Evolutionary conservation across 2,797 vertebrate genomes (phyloP), one percentile per base, ranked within the genome.

Genomic region (Hydrolagus colliei): DNA sequence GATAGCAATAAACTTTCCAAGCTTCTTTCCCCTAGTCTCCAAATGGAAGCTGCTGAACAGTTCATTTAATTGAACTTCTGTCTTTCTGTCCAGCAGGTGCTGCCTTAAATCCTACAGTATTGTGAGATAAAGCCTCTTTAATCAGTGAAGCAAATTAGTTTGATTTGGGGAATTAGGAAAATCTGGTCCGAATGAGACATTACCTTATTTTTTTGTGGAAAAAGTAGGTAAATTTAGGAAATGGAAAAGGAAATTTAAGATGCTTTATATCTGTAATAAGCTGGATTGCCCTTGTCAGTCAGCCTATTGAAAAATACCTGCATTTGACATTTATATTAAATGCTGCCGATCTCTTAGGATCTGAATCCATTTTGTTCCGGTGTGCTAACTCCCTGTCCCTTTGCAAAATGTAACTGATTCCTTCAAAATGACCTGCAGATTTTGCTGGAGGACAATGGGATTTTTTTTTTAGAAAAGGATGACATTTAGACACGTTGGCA

Each of bases 11-110:
- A 85, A 87, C 76, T 73, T 85, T 80, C 74, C 41, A 2, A 78
- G n/a, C 13, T 72, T 74, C 16, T 74, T 11, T 5, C 12, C 62
- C 2, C 18, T 75, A 63, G 27, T 85, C 84, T 86, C 76, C 88
- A 88, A 89, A 87, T 85, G 76, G 80, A 86, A 85, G 59, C 80
- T 14, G 86, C 88, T 89, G 79, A 90, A 87, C 88, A 87, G 87
- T 87, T 88, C 85, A 63, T 88, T 90, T 91, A 91, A 91, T 91
- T 91, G 91, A 91, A 91, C 88, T 88, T 74, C 88, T 89, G 88
- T 90, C 89, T 87, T 82, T 89, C 89, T 90, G 88, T 87, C 86
- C 65, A 79, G 80, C 87, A 86, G 41, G 71, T 79, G 35, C 72
- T 88, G 87, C 87, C 88, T 88, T 75, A 85, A 75, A 87, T 87